Base-by-base conservation (phyloP, 2,888 invertebrate species). In the Troides aeacus region DNA sequence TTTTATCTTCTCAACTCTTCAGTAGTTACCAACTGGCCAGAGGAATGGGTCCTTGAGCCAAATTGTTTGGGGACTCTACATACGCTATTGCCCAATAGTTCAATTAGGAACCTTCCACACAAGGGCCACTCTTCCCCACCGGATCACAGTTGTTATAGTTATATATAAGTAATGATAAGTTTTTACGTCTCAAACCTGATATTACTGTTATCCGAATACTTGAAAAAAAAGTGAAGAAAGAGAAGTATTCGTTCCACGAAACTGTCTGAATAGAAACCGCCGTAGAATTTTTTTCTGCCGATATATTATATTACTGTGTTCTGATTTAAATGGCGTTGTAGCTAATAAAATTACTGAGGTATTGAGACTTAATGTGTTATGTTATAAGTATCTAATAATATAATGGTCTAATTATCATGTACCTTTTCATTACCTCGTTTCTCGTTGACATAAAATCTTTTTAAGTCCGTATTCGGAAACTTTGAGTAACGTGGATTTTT, bases 41-140 rank as follows among this genome's bases (percentile, higher is more conserved):
- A 53, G 53, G n/a, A 53, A 53, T 53, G 1, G 53, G 53, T 53
- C n/a, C 53, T 53, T n/a, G n/a, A n/a, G 8, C 7, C 18, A 53
- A 53, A 53, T 53, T 53, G 18, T 53, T 53, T 53, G 53, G 53
- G 18, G 15, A n/a, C 18, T 53, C 50, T 4, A 53, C 53, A n/a
- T n/a, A 53, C 53, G 18, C n/a, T 53, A 53, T 53, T 53, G 18
- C n/a, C 53, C 53, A 53, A n/a, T 53, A 53, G 53, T 53, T 57
- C 59, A 59, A 18, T 60, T 60, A 36, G 12, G 36, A 36, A 60
- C 60, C 60, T 59, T 30, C 59, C 53, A 53, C n/a, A n/a, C 53
- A 53, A 53, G 53, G 53, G 53, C 53, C 53, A 53, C 53, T 18
- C 53, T 53, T 53, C 2, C n/a, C 18, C 53, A 53, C 53, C 53